A percentile compares a stretch with the other conserved stretches of the same genome.
These are phyloP conservation scores for Larimichthys crocea DNA, from an alignment of 2,113 vertebrate species.

Conservation along the genomic window DNA sequence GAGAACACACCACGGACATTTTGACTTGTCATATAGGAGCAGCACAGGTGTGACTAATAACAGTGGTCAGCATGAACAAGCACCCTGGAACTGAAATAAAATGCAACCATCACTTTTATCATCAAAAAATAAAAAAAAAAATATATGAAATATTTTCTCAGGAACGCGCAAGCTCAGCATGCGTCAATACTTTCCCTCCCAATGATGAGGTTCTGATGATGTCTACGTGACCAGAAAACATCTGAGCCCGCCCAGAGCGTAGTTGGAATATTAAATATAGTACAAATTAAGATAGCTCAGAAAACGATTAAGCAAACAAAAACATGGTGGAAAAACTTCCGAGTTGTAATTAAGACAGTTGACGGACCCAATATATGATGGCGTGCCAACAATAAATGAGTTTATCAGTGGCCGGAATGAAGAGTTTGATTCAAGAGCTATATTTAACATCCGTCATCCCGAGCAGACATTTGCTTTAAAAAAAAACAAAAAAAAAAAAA, in stretches of 20 bases:
- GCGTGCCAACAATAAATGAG: background rate
- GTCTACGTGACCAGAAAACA: background rate
- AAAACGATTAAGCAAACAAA: conserved; percentile 4
- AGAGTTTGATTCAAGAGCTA: background rate
- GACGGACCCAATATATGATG: conserved; percentile 18
- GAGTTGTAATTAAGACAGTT: background rate
- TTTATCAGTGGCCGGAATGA: background rate
- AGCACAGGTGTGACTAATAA: no score
- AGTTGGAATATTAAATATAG: background rate
- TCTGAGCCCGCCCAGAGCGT: no score
- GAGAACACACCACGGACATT: no score
- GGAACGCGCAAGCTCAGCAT: background rate
- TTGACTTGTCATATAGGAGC: no score
- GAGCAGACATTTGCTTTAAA: background rate
- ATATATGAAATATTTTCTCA: no score
- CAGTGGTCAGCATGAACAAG: no score
- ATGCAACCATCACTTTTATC: no score
- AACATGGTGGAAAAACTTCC: background rate
- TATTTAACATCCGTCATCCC: background rate
- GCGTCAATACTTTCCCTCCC: background rate
- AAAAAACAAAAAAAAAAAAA: no score
- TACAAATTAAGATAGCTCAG: background rate
- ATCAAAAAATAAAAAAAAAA: no score
- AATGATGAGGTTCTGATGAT: background rate
- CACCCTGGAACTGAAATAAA: no score